Evolutionary conservation across 2,888 invertebrate genomes (phyloP), one percentile per base, ranked within the genome.

Genomic region (Acleris emargana): DNA sequence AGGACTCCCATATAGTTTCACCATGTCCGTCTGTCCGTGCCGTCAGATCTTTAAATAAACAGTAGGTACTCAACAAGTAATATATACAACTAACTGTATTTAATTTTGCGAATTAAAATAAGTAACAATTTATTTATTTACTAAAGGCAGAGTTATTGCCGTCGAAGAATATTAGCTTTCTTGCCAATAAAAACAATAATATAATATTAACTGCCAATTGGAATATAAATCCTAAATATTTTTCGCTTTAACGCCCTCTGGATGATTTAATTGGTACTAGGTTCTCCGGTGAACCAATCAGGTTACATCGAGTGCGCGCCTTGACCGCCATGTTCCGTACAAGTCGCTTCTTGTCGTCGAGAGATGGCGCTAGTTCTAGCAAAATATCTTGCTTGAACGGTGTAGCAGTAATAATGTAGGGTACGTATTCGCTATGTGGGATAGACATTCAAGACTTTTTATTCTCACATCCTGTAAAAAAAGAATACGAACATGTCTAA

Each of bases 261-360:
- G 47, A 60, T 64, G 18, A 51, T 68, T 73, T 72, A 84, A 67
- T 85, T 78, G 2, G 79, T 73, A 70, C 88, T 89, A 0, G 71
- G 72, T 71, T 93, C 93, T 1, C 93, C 93, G 0, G 93, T 1
- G 93, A 85, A 9, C 94, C 96, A 54, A 96, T 89, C 43, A 97
- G 85, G 82, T 92, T 96, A 98, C 98, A 98, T 49, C 94, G 90
- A 52, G 95, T 95, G 73, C 97, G 93, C 5, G 98, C 95, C 59
- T 92, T 93, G 0, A 96, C 97, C 3, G 98, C 98, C 72, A 94
- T 94, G 73, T 94, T 95, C 62, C 98, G 94, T 0, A 98, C 98
- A 13, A 98, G 88, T 71, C 98, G 93, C 89, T 98, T 98, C 70
- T 93, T 95, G 80, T 98, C 98, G 84, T 97, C 97, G 25, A 98